phyloP scores from a whole-genome alignment of 2,888 invertebrate species.

The Herminia tarsipennalis region DNA sequence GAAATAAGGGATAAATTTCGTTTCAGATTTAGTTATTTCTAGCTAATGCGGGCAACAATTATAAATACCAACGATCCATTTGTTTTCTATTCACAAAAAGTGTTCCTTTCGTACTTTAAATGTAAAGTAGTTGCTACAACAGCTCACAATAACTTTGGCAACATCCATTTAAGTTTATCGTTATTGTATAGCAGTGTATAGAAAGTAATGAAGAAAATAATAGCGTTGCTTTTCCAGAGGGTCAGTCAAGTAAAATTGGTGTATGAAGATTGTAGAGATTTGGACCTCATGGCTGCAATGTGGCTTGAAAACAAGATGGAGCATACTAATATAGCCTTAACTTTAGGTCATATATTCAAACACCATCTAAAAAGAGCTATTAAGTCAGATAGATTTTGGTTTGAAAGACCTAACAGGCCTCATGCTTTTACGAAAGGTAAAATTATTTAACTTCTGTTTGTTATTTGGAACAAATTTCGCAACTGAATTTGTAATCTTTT shows the following conservation, averaged over 20 bases:
- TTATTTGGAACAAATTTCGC: background rate
- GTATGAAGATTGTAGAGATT: slow-evolving; percentile 12
- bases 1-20: too few relatives aligned
- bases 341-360: slow-evolving; percentile 18
- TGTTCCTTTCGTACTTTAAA: too few relatives aligned
- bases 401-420: slow-evolving; percentile 16
- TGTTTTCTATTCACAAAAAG: too few relatives aligned
- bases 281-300: slow-evolving; percentile 23
- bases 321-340: slow-evolving; percentile 14
- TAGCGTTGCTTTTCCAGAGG: slow-evolving; percentile 24
- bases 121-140: too few relatives aligned
- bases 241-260: slow-evolving; percentile 7
- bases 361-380: slow-evolving; percentile 17
- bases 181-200: too few relatives aligned
- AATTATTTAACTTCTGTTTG: background rate
- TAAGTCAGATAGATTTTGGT: slow-evolving; percentile 28
- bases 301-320: slow-evolving; percentile 15
- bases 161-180: too few relatives aligned
- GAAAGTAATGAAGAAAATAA: too few relatives aligned
- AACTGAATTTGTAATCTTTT: background rate
- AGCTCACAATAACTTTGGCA: too few relatives aligned
- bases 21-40: too few relatives aligned
- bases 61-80: too few relatives aligned
- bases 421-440: slow-evolving; percentile 20
- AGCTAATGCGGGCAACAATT: too few relatives aligned